These are phyloP conservation scores for Sesia apiformis DNA, from an alignment of 2,888 invertebrate genomes.

Conservation along the genomic window DNA sequence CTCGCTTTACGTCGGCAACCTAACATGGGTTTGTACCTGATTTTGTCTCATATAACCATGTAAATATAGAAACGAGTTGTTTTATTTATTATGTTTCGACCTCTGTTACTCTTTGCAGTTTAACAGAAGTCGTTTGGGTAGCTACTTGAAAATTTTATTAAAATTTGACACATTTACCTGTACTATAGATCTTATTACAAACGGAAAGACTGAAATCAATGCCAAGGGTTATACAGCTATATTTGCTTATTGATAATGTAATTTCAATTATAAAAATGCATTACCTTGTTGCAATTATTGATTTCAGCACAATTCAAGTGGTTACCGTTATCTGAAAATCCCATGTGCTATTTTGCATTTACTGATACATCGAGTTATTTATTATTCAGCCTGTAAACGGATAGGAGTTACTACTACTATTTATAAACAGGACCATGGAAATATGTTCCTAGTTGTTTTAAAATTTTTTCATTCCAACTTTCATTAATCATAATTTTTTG, in stretches of 20 bases:
- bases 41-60: conserved; percentile 53
- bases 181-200: no score
- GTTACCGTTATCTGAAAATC: background rate
- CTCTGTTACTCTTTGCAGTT: conserved; percentile 25
- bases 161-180: no score
- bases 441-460: no score
- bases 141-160: conserved; percentile 4
- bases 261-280: no score
- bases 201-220: no score
- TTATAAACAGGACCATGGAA: no score
- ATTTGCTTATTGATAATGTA: no score
- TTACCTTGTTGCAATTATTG: background rate
- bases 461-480: no score
- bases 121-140: background rate
- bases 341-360: background rate
- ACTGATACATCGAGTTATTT: background rate
- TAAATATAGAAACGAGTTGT: conserved; percentile 45
- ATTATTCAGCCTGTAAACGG: no score
- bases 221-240: no score
- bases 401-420: no score
- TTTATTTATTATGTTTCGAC: conserved; percentile 22
- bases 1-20: conserved; percentile 97
- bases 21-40: conserved; percentile 92
- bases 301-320: background rate
- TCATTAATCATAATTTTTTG: no score